A percentile compares a stretch with the other conserved stretches of the same genome.
phyloP scores from a whole-genome alignment of 2,888 invertebrate species.

The Octodonta nipae region DNA sequence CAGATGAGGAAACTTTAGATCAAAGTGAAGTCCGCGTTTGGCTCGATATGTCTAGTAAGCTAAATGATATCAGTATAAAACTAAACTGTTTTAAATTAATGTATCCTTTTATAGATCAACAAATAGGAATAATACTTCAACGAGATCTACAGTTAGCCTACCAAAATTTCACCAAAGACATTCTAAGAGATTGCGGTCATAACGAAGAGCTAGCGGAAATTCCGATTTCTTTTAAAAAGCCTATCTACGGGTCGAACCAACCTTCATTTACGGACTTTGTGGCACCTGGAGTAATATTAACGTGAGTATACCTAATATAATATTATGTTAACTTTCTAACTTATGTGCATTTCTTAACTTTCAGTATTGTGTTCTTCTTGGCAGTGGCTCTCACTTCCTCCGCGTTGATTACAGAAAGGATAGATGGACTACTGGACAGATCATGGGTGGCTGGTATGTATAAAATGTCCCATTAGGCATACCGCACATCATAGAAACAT shows the following conservation, averaged over 20 bases:
- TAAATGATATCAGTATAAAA: too few species aligned
- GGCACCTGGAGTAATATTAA: conserved; percentile 86
- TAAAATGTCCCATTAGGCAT: too few species aligned
- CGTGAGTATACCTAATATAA: conserved; percentile 48
- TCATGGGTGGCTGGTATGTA: conserved; percentile 71
- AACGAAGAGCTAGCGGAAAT: conserved; percentile 80
- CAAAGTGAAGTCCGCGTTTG: conserved; percentile 79
- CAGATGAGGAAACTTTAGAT: conserved; percentile 74
- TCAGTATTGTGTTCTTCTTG: conserved; percentile 89
- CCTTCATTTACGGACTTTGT: conserved; percentile 93
- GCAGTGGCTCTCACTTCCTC: conserved; percentile 89
- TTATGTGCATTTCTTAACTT: too few species aligned
- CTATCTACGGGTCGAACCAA: conserved; percentile 76
- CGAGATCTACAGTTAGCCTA: conserved; percentile 75
- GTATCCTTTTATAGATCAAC: conserved; percentile 52
- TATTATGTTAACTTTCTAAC: too few species aligned
- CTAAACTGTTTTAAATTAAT: conserved; percentile 3
- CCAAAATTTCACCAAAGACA: conserved; percentile 65
- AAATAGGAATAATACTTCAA: conserved; percentile 81
- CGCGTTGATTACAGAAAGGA: conserved; percentile 78
- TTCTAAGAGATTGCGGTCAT: conserved; percentile 58
- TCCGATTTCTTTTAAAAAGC: conserved; percentile 76
- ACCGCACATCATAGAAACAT: too few species aligned
- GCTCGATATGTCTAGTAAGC: conserved; percentile 80
- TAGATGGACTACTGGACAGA: conserved; percentile 81